Percentiles rank a stretch among this genome's conserved stretches.
Conservation (phyloP, 2,888 invertebrate genomes). For the Acleris sparsana region DNA sequence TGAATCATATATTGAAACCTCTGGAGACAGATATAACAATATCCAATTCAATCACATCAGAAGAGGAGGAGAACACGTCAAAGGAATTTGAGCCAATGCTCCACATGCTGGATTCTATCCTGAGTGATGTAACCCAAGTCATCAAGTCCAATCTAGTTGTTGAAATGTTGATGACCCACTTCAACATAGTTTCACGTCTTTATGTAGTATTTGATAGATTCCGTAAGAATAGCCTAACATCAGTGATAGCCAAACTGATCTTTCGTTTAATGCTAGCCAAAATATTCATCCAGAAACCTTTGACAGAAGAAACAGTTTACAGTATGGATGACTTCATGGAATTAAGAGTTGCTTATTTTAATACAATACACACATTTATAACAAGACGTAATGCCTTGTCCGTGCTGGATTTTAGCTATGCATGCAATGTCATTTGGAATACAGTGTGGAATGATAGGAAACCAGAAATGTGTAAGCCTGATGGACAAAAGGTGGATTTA, state of each 20-base stretch:
- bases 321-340: slow-evolving; percentile 64
- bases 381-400: slow-evolving; percentile 56
- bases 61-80: slow-evolving; percentile 78
- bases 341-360: slow-evolving; percentile 60
- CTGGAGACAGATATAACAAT: slow-evolving; percentile 66
- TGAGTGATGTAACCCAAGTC: slow-evolving; percentile 77
- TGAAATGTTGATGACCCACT: slow-evolving; percentile 57
- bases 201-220: slow-evolving; percentile 66
- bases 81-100: slow-evolving; percentile 82
- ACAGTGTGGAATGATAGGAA: slow-evolving; percentile 54
- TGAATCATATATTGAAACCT: slow-evolving; percentile 83
- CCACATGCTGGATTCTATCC: slow-evolving; percentile 80
- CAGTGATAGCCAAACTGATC: slow-evolving; percentile 76
- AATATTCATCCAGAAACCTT: slow-evolving; percentile 60
- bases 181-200: slow-evolving; percentile 63
- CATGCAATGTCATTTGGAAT: slow-evolving; percentile 62
- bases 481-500: slow-evolving; percentile 62
- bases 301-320: slow-evolving; percentile 58
- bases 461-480: slow-evolving; percentile 44
- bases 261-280: slow-evolving; percentile 72
- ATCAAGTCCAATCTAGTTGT: slow-evolving; percentile 62
- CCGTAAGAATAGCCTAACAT: slow-evolving; percentile 70
- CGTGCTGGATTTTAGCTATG: slow-evolving; percentile 64
- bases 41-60: slow-evolving; percentile 73
- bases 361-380: slow-evolving; percentile 57